Percentiles rank a stretch among this genome's conserved stretches.
Conservation (phyloP, 2,113 vertebrate genomes). For the Atractosteus spatula region DNA sequence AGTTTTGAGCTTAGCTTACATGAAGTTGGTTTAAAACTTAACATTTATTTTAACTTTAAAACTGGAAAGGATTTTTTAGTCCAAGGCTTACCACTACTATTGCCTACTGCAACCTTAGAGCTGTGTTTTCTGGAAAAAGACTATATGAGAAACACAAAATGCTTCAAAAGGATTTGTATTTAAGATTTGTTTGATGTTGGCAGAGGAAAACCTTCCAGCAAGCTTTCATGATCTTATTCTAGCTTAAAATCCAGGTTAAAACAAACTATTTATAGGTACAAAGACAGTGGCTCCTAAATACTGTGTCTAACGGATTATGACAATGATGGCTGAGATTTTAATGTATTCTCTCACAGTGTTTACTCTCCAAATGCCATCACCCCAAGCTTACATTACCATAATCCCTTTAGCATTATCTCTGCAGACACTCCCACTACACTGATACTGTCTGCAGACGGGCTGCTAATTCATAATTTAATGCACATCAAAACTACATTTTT, state of each 20-base stretch:
- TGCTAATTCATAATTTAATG: conserved; percentile 21
- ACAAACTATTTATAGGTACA: conserved; percentile 27
- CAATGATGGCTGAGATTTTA: conserved; percentile 25
- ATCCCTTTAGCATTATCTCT: conserved; percentile 49
- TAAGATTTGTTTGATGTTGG: conserved; percentile 47
- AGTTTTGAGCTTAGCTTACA: too few relatives aligned
- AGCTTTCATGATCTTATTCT: conserved; percentile 35
- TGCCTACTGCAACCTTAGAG: too few relatives aligned
- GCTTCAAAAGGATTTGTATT: conserved; percentile 67
- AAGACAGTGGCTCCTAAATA: conserved; percentile 19
- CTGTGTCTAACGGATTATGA: conserved; percentile 29
- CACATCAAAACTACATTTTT: conserved; percentile 16
- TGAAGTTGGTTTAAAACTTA: too few relatives aligned
- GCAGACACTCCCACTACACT: conserved; percentile 52
- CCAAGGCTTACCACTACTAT: too few relatives aligned
- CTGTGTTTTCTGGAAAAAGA: too few relatives aligned
- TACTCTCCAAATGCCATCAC: conserved; percentile 31
- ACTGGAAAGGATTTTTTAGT: too few relatives aligned
- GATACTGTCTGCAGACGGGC: conserved; percentile 28
- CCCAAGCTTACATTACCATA: conserved; percentile 46
- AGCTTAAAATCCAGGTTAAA: conserved; percentile 28
- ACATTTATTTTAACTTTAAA: too few relatives aligned
- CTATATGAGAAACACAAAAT: conserved; percentile 35
- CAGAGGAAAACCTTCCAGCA: conserved; percentile 37
- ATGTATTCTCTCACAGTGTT: conserved; percentile 24